Conservation (phyloP, 2,888 invertebrate genomes). For the Monopis laevigella region DNA sequence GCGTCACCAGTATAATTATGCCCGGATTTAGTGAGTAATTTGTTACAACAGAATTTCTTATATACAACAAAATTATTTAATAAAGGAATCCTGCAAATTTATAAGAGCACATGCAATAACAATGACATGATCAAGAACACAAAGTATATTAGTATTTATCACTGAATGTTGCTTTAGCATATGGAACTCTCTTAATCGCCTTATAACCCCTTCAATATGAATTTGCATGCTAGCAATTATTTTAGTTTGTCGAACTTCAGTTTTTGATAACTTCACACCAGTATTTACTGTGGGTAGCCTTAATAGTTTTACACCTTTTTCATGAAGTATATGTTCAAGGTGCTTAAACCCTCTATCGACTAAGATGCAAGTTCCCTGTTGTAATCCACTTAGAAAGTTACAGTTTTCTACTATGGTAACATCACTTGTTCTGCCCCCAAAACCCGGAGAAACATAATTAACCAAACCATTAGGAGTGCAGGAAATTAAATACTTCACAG, state of each 20-base stretch:
- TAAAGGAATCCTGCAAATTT: slow-evolving; percentile 9
- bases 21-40: too few relatives aligned
- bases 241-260: slow-evolving; percentile 20
- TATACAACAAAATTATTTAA: too few relatives aligned
- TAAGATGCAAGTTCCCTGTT: slow-evolving; percentile 17
- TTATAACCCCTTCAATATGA: slow-evolving; percentile 21
- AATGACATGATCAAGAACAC: not conserved
- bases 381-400: slow-evolving; percentile 19
- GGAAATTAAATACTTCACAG: slow-evolving; percentile 10
- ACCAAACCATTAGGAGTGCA: slow-evolving; percentile 12
- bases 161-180: slow-evolving; percentile 18
- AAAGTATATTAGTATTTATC: not conserved
- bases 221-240: slow-evolving; percentile 22
- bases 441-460: slow-evolving; percentile 12
- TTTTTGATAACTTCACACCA: slow-evolving; percentile 18
- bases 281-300: slow-evolving; percentile 19
- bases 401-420: slow-evolving; percentile 19
- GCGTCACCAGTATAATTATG: too few relatives aligned
- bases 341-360: slow-evolving; percentile 24
- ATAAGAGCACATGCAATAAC: slow-evolving; percentile 4
- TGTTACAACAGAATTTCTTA: too few relatives aligned
- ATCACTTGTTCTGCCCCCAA: slow-evolving; percentile 18
- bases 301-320: slow-evolving; percentile 15
- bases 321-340: slow-evolving; percentile 16
- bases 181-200: slow-evolving; percentile 19